phyloP scores from a whole-genome alignment of 2,113 vertebrate genomes.

The Silurus glanis region DNA sequence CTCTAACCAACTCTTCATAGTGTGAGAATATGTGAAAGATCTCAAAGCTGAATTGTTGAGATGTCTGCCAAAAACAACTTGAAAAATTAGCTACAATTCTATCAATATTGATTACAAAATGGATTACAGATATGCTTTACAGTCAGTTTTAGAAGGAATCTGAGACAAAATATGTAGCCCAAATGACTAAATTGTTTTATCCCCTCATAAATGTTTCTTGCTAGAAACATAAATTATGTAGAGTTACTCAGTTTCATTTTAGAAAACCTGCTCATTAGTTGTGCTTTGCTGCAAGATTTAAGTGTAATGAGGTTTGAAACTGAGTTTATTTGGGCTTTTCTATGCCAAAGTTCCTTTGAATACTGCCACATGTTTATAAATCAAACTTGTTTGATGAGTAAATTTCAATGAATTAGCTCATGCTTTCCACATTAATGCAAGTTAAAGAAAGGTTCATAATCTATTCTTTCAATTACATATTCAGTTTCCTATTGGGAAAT shows the following conservation, averaged over 20 bases:
- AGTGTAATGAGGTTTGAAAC: background rate
- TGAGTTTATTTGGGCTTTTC: background rate
- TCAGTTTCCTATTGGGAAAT: background rate
- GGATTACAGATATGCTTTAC: background rate
- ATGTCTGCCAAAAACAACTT: background rate
- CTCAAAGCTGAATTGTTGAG: background rate
- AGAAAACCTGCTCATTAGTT: background rate
- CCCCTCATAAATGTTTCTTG: background rate
- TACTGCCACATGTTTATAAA: background rate
- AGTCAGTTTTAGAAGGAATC: background rate
- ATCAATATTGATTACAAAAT: conserved; percentile 1
- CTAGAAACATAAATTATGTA: background rate
- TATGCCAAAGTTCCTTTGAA: background rate
- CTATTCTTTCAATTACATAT: background rate
- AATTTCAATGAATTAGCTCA: background rate
- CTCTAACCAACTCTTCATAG: background rate
- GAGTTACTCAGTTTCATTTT: background rate
- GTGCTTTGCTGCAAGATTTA: background rate
- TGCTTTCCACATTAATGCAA: background rate
- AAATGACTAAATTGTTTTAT: background rate
- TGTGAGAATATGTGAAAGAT: background rate
- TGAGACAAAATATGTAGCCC: background rate
- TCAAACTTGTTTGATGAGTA: background rate
- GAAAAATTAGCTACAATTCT: background rate
- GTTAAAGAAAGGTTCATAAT: background rate